Percentiles rank a stretch among this genome's conserved stretches.
Conservation (phyloP, 2,797 vertebrate species). For the Dryobates pubescens region DNA sequence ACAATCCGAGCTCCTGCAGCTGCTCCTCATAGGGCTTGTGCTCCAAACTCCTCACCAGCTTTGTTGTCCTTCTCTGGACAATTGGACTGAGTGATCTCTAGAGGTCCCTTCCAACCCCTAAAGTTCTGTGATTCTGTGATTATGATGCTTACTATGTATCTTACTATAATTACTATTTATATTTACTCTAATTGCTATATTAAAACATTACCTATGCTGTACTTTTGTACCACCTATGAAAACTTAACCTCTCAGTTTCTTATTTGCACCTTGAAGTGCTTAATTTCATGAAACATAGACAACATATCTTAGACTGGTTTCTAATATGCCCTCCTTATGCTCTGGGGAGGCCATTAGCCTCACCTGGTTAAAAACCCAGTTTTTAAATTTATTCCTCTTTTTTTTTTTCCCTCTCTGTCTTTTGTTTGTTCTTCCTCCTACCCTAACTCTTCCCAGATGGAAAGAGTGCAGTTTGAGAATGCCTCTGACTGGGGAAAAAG, state of each 20-base stretch:
- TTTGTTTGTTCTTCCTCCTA: background rate
- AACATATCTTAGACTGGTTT: background rate
- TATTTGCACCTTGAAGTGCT: background rate
- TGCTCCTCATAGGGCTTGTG: no score
- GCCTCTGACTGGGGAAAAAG: slow-evolving; percentile 28
- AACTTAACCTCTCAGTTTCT: background rate
- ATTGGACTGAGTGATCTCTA: no score
- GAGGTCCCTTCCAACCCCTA: no score
- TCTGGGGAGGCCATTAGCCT: background rate
- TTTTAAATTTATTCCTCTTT: background rate
- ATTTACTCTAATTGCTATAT: background rate
- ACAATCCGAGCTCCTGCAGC: no score
- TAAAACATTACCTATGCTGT: background rate
- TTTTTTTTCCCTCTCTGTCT: background rate
- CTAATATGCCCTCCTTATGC: background rate
- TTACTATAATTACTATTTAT: no score
- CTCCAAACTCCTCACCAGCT: no score
- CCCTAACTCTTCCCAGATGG: slow-evolving; percentile 15
- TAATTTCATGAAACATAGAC: background rate
- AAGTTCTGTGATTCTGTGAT: no score
- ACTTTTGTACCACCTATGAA: background rate
- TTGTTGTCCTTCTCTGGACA: no score
- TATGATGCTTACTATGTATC: no score
- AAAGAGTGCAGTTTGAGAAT: slow-evolving; percentile 46
- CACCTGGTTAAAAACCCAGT: fast-evolving